Conservation (phyloP, 2,113 vertebrate species). For the Clinocottus analis region DNA sequence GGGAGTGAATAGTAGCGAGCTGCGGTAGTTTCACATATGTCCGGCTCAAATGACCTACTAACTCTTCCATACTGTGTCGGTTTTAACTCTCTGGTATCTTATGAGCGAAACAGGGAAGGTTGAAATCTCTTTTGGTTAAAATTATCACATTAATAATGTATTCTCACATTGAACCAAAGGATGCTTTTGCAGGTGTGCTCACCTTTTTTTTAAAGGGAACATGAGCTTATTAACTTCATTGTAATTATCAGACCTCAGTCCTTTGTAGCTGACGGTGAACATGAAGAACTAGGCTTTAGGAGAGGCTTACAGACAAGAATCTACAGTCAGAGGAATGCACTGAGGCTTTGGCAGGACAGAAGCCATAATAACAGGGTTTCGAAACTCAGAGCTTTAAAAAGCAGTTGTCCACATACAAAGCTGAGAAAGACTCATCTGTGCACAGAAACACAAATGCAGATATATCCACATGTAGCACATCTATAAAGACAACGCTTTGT, state of each 20-base stretch:
- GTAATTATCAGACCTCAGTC: slow-evolving; percentile 17
- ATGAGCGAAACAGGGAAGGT: slow-evolving; percentile 6
- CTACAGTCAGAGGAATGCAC: slow-evolving; percentile 73
- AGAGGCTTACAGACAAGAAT: slow-evolving; percentile 68
- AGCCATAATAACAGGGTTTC: slow-evolving; percentile 82
- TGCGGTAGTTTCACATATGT: slow-evolving; percentile 78
- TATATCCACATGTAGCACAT: slow-evolving; percentile 16
- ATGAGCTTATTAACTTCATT: slow-evolving; percentile 14
- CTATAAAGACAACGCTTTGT: not conserved
- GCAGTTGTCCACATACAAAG: slow-evolving; percentile 62
- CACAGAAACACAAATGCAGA: slow-evolving; percentile 36
- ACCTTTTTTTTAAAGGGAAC: slow-evolving; percentile 12
- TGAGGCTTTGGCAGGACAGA: slow-evolving; percentile 77
- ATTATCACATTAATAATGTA: not conserved
- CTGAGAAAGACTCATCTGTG: slow-evolving; percentile 37
- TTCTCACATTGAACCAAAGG: not conserved
- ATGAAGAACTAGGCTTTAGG: slow-evolving; percentile 35
- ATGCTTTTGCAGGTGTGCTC: slow-evolving; percentile 21
- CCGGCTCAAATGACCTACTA: slow-evolving; percentile 60
- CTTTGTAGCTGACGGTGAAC: slow-evolving; percentile 39
- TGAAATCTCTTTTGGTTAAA: not conserved
- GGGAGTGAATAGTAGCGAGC: slow-evolving; percentile 63
- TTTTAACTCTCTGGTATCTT: slow-evolving; percentile 36
- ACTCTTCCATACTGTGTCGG: slow-evolving; percentile 18
- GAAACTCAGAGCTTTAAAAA: slow-evolving; percentile 89